Conservation (phyloP, 2,113 vertebrate genomes). For the Rutilus rutilus region DNA sequence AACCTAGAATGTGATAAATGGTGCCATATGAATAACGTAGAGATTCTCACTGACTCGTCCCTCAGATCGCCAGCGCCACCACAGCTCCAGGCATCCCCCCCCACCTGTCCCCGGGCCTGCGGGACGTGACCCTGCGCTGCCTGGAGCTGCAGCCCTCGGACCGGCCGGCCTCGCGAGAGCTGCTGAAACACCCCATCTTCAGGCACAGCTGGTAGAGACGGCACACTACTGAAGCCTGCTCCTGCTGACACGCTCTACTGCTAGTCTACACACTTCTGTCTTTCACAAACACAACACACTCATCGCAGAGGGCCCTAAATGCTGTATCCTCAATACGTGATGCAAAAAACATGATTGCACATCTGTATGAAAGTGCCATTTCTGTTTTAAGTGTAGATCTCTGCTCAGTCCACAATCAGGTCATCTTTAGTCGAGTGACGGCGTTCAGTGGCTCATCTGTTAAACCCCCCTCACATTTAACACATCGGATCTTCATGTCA, state of each 20-base stretch:
- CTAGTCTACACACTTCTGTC: slow-evolving; percentile 17
- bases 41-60: background rate
- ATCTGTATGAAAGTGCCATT: slow-evolving; percentile 67
- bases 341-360: slow-evolving; percentile 66
- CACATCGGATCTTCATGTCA: slow-evolving; percentile 72
- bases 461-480: background rate
- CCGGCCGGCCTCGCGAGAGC: slow-evolving; percentile 84
- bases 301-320: slow-evolving; percentile 77
- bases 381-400: slow-evolving; percentile 65
- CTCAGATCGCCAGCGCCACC: slow-evolving; percentile 88
- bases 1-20: too few relatives aligned
- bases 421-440: background rate
- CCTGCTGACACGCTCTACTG: slow-evolving; percentile 62
- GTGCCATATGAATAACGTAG: too few relatives aligned
- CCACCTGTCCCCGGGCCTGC: slow-evolving; percentile 85
- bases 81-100: slow-evolving; percentile 85
- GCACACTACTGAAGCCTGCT: slow-evolving; percentile 72
- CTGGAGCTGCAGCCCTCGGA: slow-evolving; percentile 90
- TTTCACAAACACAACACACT: slow-evolving; percentile 60
- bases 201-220: slow-evolving; percentile 83
- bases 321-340: slow-evolving; percentile 76
- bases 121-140: slow-evolving; percentile 87
- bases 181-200: slow-evolving; percentile 90
- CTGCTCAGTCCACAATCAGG: slow-evolving; percentile 43
- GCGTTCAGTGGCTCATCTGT: background rate